phyloP scores from a whole-genome alignment of 2,888 invertebrate genomes.

The Aethes cnicana region DNA sequence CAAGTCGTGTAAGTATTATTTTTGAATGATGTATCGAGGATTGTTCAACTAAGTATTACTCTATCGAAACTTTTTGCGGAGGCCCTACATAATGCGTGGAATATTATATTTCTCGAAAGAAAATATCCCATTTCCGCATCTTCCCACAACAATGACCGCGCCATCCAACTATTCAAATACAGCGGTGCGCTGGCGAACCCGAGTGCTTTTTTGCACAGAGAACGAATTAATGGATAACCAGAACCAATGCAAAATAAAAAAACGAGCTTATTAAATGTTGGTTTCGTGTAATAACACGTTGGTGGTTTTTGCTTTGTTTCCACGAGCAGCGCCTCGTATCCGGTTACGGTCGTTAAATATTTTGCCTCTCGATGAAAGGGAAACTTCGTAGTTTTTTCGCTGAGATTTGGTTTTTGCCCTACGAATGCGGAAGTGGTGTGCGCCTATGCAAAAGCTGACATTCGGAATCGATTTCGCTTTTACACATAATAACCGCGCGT shows the following conservation, averaged over 20 bases:
- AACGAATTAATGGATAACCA: slow-evolving; percentile 81
- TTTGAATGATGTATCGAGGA: slow-evolving; percentile 39
- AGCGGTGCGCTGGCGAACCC: slow-evolving; percentile 62
- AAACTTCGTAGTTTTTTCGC: slow-evolving; percentile 75
- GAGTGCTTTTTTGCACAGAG: slow-evolving; percentile 66
- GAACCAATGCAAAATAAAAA: slow-evolving; percentile 77
- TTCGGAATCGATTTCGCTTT: slow-evolving; percentile 71
- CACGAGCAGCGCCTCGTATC: slow-evolving; percentile 74
- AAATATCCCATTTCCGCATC: slow-evolving; percentile 84
- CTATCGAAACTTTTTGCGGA: slow-evolving; percentile 64
- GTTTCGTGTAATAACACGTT: slow-evolving; percentile 81
- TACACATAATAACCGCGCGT: slow-evolving; percentile 54
- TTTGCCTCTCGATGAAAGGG: slow-evolving; percentile 79
- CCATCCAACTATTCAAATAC: slow-evolving; percentile 79
- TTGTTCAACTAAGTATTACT: slow-evolving; percentile 49
- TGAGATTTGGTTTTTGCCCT: slow-evolving; percentile 73
- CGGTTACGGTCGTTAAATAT: slow-evolving; percentile 82
- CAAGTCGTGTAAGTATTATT: slow-evolving; percentile 9
- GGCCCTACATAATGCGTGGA: slow-evolving; percentile 73
- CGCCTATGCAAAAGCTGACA: slow-evolving; percentile 77
- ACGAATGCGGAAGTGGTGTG: slow-evolving; percentile 74
- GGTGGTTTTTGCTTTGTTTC: slow-evolving; percentile 80
- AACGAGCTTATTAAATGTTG: slow-evolving; percentile 81
- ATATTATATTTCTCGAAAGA: slow-evolving; percentile 82
- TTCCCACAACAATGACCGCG: slow-evolving; percentile 78